Percentiles rank a stretch among this genome's conserved stretches.
phyloP scores from a whole-genome alignment of 2,888 invertebrate species.

The Lasioglossum zephyrum region DNA sequence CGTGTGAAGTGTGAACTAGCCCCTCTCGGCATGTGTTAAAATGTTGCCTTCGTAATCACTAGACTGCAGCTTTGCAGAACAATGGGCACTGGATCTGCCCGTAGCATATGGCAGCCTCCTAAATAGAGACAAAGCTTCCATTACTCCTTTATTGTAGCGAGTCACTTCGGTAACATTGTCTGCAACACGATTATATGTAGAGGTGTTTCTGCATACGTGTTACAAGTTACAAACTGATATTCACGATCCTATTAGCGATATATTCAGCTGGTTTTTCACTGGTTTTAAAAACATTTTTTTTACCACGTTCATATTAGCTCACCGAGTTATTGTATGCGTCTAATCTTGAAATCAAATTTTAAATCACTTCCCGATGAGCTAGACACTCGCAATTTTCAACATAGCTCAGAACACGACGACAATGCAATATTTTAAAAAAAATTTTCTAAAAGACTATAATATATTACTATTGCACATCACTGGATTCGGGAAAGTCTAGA shows the following conservation, averaged over 20 bases:
- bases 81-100: conserved; percentile 17
- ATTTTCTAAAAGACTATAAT: too few species aligned
- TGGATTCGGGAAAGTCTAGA: too few species aligned
- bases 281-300: too few species aligned
- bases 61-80: conserved; percentile 29
- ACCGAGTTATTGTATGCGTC: too few species aligned
- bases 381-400: too few species aligned
- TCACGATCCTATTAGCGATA: neutral
- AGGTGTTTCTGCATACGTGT: neutral
- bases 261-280: neutral
- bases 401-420: too few species aligned
- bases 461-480: too few species aligned
- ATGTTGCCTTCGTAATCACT: conserved; percentile 30
- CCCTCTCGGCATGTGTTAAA: conserved; percentile 26
- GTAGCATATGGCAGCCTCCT: conserved; percentile 14
- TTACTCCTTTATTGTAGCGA: conserved; percentile 4
- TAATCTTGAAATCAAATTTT: too few species aligned
- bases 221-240: conserved; percentile 4
- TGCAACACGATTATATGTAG: conserved; percentile 10
- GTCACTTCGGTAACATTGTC: conserved; percentile 21
- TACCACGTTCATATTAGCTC: too few species aligned
- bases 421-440: too few species aligned
- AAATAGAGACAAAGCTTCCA: conserved; percentile 30
- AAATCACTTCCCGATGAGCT: too few species aligned
- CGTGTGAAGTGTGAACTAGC: neutral